These are phyloP conservation scores for Sternotherus odoratus DNA, from an alignment of 2,797 vertebrate species.

Conservation along the genomic window DNA sequence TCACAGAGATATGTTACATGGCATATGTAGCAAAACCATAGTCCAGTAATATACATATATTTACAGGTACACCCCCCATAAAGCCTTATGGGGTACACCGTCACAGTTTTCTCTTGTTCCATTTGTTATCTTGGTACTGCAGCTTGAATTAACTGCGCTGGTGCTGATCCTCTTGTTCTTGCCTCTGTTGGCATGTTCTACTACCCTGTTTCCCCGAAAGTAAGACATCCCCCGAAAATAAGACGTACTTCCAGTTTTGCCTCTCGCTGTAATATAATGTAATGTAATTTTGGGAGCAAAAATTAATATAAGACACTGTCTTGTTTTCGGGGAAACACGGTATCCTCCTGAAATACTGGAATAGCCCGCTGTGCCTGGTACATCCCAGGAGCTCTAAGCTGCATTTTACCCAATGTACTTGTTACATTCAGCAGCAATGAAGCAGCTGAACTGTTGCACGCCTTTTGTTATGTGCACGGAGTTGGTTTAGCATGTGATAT, in stretches of 20 bases:
- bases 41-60: too few relatives aligned
- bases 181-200: not conserved
- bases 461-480: not conserved
- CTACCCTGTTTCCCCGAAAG: too few relatives aligned
- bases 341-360: not conserved
- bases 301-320: too few relatives aligned
- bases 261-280: too few relatives aligned
- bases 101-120: conserved; percentile 47
- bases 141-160: conserved; percentile 22
- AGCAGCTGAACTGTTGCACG: not conserved
- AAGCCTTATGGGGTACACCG: too few relatives aligned
- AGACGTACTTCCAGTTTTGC: too few relatives aligned
- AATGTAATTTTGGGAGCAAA: too few relatives aligned
- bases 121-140: not conserved
- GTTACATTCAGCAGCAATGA: conserved; percentile 31
- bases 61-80: too few relatives aligned
- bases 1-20: too few relatives aligned
- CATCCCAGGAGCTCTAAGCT: not conserved
- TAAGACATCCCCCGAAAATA: too few relatives aligned
- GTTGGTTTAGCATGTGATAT: not conserved
- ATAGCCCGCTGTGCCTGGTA: not conserved
- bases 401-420: conserved; percentile 35
- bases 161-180: conserved; percentile 13
- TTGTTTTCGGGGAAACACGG: too few relatives aligned
- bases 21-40: too few relatives aligned